phyloP scores from a whole-genome alignment of 2,113 vertebrate species.

The Cheirogaleus medius region DNA sequence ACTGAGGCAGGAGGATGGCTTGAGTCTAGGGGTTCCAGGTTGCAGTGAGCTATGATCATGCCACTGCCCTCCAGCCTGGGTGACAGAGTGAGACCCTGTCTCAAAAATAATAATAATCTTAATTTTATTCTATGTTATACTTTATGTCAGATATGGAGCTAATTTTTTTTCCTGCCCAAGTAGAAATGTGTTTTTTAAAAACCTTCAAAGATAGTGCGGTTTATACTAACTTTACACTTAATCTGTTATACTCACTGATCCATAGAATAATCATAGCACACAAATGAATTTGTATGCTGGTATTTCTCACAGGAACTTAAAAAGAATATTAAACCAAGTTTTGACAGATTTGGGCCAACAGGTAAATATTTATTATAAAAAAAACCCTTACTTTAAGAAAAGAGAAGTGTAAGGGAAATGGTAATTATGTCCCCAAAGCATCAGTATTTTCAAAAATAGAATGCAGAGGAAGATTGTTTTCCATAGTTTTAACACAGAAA shows the following conservation, averaged over 20 bases:
- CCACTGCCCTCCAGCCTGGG: too few relatives aligned
- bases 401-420: not conserved
- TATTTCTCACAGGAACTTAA: not conserved
- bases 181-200: not conserved
- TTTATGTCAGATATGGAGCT: not conserved
- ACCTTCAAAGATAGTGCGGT: not conserved
- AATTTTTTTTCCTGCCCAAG: not conserved
- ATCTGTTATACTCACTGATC: not conserved
- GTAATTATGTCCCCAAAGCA: constrained; percentile 33
- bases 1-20: too few relatives aligned
- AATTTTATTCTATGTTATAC: not conserved
- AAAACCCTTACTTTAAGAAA: constrained; percentile 39
- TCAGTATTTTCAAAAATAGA: not conserved
- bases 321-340: constrained; percentile 30
- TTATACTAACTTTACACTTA: constrained; percentile 12
- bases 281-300: not conserved
- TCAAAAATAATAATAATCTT: not conserved
- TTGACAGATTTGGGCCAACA: constrained; percentile 65
- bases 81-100: too few relatives aligned
- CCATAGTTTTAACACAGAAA: not conserved
- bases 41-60: too few relatives aligned
- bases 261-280: not conserved
- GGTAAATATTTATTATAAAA: constrained; percentile 31
- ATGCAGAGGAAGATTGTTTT: not conserved
- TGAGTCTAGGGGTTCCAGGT: too few relatives aligned